Percentiles rank a stretch among this genome's conserved stretches.
Conservation (phyloP, 2,797 vertebrate species). For the Glyptemys insculpta region DNA sequence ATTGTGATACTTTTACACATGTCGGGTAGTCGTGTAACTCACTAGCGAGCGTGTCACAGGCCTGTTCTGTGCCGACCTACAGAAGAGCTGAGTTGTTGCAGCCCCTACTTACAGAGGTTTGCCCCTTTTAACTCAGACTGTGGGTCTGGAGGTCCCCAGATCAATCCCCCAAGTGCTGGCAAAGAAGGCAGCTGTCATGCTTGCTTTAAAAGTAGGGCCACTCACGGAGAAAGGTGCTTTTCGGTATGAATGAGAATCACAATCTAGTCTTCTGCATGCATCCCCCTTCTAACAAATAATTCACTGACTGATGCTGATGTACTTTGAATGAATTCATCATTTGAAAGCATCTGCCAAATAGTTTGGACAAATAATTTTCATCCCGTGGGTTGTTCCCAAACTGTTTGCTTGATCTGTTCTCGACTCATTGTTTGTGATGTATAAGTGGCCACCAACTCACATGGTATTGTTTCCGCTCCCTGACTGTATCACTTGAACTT, state of each 20-base stretch:
- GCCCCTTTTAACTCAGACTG: too few relatives aligned
- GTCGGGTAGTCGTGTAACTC: too few relatives aligned
- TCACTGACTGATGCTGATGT: background rate
- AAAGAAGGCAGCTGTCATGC: too few relatives aligned
- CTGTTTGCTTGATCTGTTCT: background rate
- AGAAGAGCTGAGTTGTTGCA: too few relatives aligned
- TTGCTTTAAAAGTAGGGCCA: background rate
- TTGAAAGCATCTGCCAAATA: background rate
- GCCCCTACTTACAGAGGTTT: too few relatives aligned
- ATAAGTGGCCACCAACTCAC: background rate
- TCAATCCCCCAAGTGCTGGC: background rate
- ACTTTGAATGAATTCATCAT: background rate
- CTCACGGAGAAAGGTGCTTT: background rate
- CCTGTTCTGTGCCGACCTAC: too few relatives aligned
- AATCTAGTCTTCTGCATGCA: rapidly evolving
- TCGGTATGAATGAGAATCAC: too few relatives aligned
- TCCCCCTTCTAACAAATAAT: background rate
- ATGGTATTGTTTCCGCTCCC: background rate
- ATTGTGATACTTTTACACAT: too few relatives aligned
- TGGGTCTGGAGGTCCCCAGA: too few relatives aligned
- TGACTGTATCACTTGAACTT: background rate
- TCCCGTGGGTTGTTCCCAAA: rapidly evolving
- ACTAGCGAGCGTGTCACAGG: too few relatives aligned
- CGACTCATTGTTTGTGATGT: background rate
- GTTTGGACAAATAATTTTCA: background rate